Evolutionary conservation across 1,140 invertebrate species (phyloP), one percentile per base, ranked within the genome.

Genomic region (Dendroctonus ponderosae): DNA sequence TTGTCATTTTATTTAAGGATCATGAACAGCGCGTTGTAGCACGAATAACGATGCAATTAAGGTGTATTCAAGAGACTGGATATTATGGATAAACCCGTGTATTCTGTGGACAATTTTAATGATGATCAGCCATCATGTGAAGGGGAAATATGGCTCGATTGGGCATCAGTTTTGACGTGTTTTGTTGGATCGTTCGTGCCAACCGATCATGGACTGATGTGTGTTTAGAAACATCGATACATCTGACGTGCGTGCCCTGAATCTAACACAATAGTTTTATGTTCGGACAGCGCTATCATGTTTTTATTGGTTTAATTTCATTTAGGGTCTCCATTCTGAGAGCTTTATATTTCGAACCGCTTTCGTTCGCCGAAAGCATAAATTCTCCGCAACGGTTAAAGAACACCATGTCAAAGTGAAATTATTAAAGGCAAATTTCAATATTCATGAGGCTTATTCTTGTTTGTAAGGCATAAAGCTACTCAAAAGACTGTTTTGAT

Each of bases 401-500:
- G 9, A 46, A 12, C 44, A 9, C 9, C 12, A 11, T 46, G 2
- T 46, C 44, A 12, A 46, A 11, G 11, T 51, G 2, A 56, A 56
- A 56, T 56, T 40, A 40, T 60, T 38, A 60, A 62, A 62, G 15
- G 39, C 5, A 42, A 38, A 15, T 53, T 67, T 67, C 49, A 67
- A 67, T 67, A 62, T 67, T 63, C 66, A 67, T 63, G 38, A 63
- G 53, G 59, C 59, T 44, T 57, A 57, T 62, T 51, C 66, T 60
- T 67, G 64, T 66, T 66, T 66, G 50, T 51, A 60, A 59, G 26
- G 66, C 50, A 46, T 58, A 51, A 64, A 65, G 62, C 50, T 61
- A 64, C 62, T 69, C 56, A 71, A 72, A 46, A 74, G 72, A 63
- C 68, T 70, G 72, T 74, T 68, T 73, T 71, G 70, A 69, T 68